Evolutionary conservation across 2,888 invertebrate genomes (phyloP).

Genomic region (Heteromyza rotundicornis): DNA sequence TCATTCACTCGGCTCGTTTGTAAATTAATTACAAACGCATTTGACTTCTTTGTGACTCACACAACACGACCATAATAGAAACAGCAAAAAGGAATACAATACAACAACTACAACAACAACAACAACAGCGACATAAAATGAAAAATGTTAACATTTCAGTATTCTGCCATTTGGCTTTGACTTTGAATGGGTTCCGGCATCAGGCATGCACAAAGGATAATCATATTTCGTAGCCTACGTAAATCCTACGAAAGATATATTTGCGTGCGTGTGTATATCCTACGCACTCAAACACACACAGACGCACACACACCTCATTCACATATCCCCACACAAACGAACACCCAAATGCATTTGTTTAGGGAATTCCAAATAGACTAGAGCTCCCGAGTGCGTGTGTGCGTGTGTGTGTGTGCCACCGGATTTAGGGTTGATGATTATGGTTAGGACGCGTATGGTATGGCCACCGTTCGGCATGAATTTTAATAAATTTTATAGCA

Average conservation of each 20-base stretch:
- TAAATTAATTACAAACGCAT: conserved; percentile 25
- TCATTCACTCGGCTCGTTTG: background rate
- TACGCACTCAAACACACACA: background rate
- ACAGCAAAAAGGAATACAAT: background rate
- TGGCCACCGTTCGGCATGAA: too few species aligned
- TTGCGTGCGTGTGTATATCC: too few species aligned
- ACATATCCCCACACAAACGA: background rate
- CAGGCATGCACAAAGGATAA: conserved; percentile 30
- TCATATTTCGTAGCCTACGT: conserved; percentile 23
- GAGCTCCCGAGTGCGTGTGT: background rate
- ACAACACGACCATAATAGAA: background rate
- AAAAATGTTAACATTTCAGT: conserved; percentile 27
- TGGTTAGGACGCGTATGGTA: conserved; percentile 3
- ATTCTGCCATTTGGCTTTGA: conserved; percentile 24
- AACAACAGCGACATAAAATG: conserved; percentile 5
- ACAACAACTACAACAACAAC: too few species aligned
- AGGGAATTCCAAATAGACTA: background rate
- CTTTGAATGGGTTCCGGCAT: conserved; percentile 17
- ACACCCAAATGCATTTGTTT: background rate
- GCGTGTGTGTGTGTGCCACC: background rate
- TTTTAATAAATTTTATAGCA: conserved; percentile 28
- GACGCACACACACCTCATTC: background rate
- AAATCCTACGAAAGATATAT: conserved; percentile 3
- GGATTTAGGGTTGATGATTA: background rate
- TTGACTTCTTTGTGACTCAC: conserved; percentile 10